Evolutionary conservation across 1,140 invertebrate species (phyloP), one percentile per base, ranked within the genome.

Genomic region (Cryptotermes secundus): DNA sequence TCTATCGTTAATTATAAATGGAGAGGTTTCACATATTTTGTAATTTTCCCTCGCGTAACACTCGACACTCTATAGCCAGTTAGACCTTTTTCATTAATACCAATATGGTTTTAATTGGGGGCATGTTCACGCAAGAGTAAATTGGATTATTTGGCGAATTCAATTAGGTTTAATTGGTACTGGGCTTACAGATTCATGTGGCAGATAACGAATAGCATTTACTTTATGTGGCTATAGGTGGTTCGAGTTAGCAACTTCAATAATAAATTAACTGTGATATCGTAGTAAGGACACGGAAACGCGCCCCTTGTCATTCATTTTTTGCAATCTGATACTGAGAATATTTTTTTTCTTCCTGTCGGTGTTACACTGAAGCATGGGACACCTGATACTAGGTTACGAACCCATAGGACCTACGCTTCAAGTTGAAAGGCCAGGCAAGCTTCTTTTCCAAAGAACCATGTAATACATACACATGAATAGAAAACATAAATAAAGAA

Each of bases 1-100:
- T 72, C 59, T 31, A 72, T 26, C 59, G 59, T 72, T 72, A 72
- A 72, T 49, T 72, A 72, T n/a, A 72, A 72, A 72, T 6, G 59
- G 59, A 72, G 31, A 31, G 31, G 26, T 31, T 72, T 72, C 59
- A 72, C n/a, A 72, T 72, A n/a, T 72, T 72, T 72, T 72, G 14
- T 72, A 72, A 72, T 72, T 72, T 72, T 72, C 26, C 59, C n/a
- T 26, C 59, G 59, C 59, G n/a, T 72, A 72, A 72, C 59, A 72
- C 59, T 72, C 59, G 26, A 72, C n/a, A 72, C 59, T 72, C 59
- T 31, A 31, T 72, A 72, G 26, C 59, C 59, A 72, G 31, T 72
- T 72, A 72, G 59, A 72, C 59, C 59, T 72, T 72, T 72, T 72
- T 72, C 59, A 72, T 72, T 72, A 72, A 72, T 72, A n/a, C 59